A percentile compares a stretch with the other conserved stretches of the same genome.
Conservation (phyloP, 2,888 invertebrate genomes). For the Hyles lineata region DNA sequence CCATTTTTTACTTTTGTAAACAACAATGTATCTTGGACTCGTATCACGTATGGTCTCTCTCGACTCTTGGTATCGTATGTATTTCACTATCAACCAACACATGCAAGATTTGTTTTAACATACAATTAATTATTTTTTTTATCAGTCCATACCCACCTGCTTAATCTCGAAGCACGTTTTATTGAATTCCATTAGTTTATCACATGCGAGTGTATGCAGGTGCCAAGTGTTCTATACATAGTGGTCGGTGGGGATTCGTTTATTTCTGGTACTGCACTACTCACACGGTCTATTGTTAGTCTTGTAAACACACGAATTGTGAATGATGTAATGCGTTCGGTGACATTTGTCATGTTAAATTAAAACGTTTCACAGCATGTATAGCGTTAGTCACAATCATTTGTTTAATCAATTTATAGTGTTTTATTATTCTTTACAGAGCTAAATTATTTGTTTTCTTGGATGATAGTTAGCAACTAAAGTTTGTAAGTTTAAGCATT, state of each 20-base stretch:
- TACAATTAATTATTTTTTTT: neutral
- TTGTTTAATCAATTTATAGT: neutral
- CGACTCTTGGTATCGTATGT: too few species aligned
- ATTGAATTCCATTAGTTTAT: slow-evolving; percentile 13
- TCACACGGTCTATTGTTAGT: slow-evolving; percentile 24
- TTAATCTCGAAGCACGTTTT: neutral
- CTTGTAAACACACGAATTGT: slow-evolving; percentile 17
- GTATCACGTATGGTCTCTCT: too few species aligned
- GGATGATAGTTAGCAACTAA: neutral
- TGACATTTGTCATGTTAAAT: slow-evolving; percentile 3
- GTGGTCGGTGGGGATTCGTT: slow-evolving; percentile 24
- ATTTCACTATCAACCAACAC: too few species aligned
- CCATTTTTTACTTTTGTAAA: too few species aligned
- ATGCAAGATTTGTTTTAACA: too few species aligned
- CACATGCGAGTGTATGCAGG: slow-evolving; percentile 25
- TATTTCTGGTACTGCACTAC: slow-evolving; percentile 32
- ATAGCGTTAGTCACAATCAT: neutral
- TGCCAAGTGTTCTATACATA: slow-evolving; percentile 34
- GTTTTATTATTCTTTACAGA: neutral
- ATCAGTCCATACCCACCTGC: neutral
- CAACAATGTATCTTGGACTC: too few species aligned
- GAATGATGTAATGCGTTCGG: slow-evolving; percentile 22
- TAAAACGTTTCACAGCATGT: neutral
- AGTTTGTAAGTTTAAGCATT: neutral
- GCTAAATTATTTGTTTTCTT: neutral